Percentiles rank a stretch among this genome's conserved stretches.
Conservation (phyloP, 2,113 vertebrate species). For the Hyperoodon ampullatus region DNA sequence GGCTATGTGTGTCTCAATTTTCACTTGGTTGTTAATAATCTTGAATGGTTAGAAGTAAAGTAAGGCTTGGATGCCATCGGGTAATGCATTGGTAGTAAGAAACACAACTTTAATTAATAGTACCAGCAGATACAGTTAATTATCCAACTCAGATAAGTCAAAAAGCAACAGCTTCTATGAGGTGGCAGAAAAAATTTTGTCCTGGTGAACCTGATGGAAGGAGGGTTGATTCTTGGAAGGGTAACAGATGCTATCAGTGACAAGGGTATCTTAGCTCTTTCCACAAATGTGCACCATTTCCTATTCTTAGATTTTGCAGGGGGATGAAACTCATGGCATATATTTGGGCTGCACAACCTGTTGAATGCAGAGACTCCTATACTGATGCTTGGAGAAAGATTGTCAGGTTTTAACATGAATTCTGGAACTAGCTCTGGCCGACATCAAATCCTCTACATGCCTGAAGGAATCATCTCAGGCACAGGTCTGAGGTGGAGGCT, state of each 20-base stretch:
- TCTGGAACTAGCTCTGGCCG: not conserved
- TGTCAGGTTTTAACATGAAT: not conserved
- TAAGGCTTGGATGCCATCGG: not conserved
- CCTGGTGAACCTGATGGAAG: not conserved
- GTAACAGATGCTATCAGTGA: not conserved
- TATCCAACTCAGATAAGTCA: not conserved
- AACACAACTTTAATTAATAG: not conserved
- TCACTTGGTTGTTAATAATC: not conserved
- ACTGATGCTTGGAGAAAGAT: not conserved
- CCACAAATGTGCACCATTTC: not conserved
- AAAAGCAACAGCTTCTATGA: not conserved
- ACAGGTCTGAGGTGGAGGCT: not conserved
- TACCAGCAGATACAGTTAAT: not conserved
- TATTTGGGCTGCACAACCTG: not conserved
- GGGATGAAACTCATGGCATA: not conserved
- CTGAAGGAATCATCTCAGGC: not conserved
- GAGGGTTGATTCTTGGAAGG: not conserved
- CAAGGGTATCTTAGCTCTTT: not conserved
- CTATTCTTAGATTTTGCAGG: conserved; percentile 16
- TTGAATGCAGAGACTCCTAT: not conserved
- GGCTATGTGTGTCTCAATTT: not conserved
- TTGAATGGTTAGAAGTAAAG: not conserved
- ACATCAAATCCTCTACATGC: not conserved
- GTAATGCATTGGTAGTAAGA: not conserved
- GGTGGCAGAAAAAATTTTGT: not conserved